Base-by-base conservation (phyloP, 2,888 invertebrate species). In the Globia sparganii region DNA sequence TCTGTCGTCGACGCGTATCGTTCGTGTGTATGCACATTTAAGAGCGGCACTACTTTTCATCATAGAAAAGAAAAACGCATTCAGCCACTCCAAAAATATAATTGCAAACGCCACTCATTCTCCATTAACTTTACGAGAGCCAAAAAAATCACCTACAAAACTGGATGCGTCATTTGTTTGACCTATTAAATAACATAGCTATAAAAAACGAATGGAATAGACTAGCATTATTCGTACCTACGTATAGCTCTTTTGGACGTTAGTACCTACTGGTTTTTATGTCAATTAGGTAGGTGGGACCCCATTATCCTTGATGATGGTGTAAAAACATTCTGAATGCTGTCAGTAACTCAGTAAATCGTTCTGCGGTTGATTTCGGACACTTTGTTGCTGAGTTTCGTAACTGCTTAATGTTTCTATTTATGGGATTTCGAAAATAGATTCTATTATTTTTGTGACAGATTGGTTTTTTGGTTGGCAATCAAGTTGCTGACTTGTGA, bases 101-200 rank as follows among this genome's bases (percentile, higher is more conserved):
- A 34, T 34, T 61, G 34, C 34, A 64, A 5, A 11, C 13, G 37
- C 9, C 46, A 61, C 40, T 28, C 31, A 61, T 18, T 28, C 43
- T n/a, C 46, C n/a, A 67, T 15, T 72, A 68, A 74, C 64, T 31
- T 59, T 40, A 59, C 34, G 34, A 25, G 34, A 82, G 34, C 40
- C 58, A 78, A 77, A 84, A 87, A 75, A 87, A 87, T 80, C 84
- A 78, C 75, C 79, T 66, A 81, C 80, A 84, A 86, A 87, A 75
- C 72, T 85, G 61, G 86, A 91, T 91, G 92, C 92, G 92, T 94
- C 93, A 94, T 92, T 88, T 83, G 84, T 90, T 92, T 94, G 94
- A 94, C 94, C 94, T 94, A 94, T 94, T 92, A 93, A 93, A 89
- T 79, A 85, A 87, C 86, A 86, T 74, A 78, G 83, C 74, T 77